Conservation (phyloP, 1,140 invertebrate species). For the Lineus longissimus region DNA sequence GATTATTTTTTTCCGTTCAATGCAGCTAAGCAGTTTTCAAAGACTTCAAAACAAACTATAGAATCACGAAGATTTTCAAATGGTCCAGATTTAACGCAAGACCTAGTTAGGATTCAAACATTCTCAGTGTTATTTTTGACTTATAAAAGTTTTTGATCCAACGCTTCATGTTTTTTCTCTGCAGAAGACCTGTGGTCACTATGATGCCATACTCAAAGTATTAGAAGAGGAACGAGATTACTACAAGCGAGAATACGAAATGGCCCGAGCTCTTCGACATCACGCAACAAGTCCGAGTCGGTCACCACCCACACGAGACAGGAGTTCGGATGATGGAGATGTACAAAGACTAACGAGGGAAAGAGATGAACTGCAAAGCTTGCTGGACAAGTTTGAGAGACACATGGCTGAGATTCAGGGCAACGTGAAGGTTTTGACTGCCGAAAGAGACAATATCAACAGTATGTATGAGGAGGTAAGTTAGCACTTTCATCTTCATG, state of each 20-base stretch:
- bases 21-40: no score
- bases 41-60: no score
- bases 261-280: conserved; percentile 29
- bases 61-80: no score
- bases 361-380: conserved; percentile 49
- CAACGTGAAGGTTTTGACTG: conserved; percentile 52
- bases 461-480: conserved; percentile 51
- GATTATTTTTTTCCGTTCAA: no score
- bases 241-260: conserved; percentile 48
- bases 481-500: neutral
- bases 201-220: conserved; percentile 43
- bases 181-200: conserved; percentile 35
- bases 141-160: no score
- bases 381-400: conserved; percentile 53
- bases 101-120: no score
- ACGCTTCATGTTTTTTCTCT: no score
- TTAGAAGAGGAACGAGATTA: conserved; percentile 51
- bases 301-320: conserved; percentile 37
- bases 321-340: conserved; percentile 28
- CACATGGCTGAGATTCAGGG: conserved; percentile 55
- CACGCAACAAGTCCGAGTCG: conserved; percentile 32
- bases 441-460: conserved; percentile 50
- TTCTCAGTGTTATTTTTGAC: no score
- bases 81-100: no score
- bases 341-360: conserved; percentile 37